A percentile compares a stretch with the other conserved stretches of the same genome.
These are phyloP conservation scores for Volucella zonaria DNA, from an alignment of 2,888 invertebrate genomes.

Conservation along the genomic window DNA sequence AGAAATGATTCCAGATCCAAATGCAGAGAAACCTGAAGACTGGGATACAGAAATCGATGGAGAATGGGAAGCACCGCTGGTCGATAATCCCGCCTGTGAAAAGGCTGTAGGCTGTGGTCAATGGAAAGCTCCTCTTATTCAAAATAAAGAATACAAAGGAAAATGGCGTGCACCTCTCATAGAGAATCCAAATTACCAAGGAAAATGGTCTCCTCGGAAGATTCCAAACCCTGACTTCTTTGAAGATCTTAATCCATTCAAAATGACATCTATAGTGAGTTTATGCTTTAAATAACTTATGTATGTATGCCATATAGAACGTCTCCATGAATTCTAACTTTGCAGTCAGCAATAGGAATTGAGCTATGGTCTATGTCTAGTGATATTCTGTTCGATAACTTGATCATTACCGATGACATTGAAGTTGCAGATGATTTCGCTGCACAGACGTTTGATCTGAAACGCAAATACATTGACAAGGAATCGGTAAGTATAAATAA, in stretches of 20 bases:
- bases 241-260: conserved; percentile 94
- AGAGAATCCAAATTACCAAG: conserved; percentile 96
- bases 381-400: conserved; percentile 96
- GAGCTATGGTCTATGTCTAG: conserved; percentile 99
- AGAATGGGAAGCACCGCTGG: conserved; percentile 97
- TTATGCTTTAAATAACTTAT: too few species aligned
- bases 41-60: conserved; percentile 99
- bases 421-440: conserved; percentile 91
- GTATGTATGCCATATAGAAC: too few species aligned
- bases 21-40: conserved; percentile 93
- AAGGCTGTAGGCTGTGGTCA: conserved; percentile 93
- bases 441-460: conserved; percentile 91
- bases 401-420: conserved; percentile 93
- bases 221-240: conserved; percentile 97
- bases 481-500: conserved; percentile 88
- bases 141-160: conserved; percentile 96
- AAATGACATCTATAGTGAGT: conserved; percentile 94
- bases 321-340: conserved; percentile 40
- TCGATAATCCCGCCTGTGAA: conserved; percentile 94
- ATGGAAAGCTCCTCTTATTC: conserved; percentile 92
- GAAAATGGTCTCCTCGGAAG: conserved; percentile 95
- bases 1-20: conserved; percentile 92
- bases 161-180: conserved; percentile 95
- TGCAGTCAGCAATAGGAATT: conserved; percentile 94
- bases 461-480: conserved; percentile 90